These are phyloP conservation scores for Oncorhynchus gorbuscha DNA, from an alignment of 2,113 vertebrate species.

Conservation along the genomic window DNA sequence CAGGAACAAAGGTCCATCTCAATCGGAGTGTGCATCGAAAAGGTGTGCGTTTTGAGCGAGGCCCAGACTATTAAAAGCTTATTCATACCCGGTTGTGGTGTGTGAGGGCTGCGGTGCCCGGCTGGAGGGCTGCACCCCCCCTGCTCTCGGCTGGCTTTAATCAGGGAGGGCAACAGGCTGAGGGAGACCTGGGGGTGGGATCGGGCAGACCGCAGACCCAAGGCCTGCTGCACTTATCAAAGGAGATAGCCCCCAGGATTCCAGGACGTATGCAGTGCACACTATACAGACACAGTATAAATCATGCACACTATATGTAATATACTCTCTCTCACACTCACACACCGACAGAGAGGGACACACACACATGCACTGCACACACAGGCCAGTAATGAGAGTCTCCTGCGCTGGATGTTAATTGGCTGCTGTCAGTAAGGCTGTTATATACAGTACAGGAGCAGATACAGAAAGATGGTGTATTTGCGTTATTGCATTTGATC, in stretches of 20 bases:
- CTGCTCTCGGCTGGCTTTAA: conserved; percentile 66
- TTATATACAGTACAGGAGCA: conserved; percentile 17
- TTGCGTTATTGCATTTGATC: background rate
- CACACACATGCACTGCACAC: background rate
- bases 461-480: background rate
- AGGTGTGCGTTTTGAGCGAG: conserved; percentile 42
- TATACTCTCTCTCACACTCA: no score
- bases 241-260: conserved; percentile 71
- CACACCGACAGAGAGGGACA: background rate
- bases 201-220: conserved; percentile 62
- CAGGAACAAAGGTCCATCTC: conserved; percentile 66
- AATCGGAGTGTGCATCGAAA: conserved; percentile 46
- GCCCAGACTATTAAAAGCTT: conserved; percentile 64
- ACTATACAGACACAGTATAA: conserved; percentile 33
- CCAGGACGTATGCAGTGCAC: conserved; percentile 52
- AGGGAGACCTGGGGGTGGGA: conserved; percentile 58
- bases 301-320: background rate
- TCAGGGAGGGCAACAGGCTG: conserved; percentile 67
- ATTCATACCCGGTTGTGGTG: conserved; percentile 54
- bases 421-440: conserved; percentile 28
- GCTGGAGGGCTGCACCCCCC: conserved; percentile 53
- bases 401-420: conserved; percentile 25
- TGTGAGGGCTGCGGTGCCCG: conserved; percentile 53
- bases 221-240: conserved; percentile 72
- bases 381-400: background rate